These are phyloP conservation scores for Naso thynnoides DNA, from an alignment of 2,797 vertebrate species.

Conservation along the genomic window DNA sequence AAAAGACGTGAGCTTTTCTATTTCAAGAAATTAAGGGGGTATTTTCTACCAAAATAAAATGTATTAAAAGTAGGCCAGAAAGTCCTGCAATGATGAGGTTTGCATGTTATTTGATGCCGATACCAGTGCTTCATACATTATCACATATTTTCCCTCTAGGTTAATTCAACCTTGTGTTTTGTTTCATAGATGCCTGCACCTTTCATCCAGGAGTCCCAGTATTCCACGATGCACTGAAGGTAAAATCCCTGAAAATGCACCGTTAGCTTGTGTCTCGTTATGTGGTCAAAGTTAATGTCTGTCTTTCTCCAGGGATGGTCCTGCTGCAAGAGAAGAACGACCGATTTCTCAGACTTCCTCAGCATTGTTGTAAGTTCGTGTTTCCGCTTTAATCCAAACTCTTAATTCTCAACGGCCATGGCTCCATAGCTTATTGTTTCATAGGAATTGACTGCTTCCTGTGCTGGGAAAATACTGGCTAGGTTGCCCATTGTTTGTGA, in stretches of 20 bases:
- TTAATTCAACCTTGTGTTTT: slow-evolving; percentile 38
- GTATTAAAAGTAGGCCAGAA: slow-evolving; percentile 5
- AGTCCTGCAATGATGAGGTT: not conserved
- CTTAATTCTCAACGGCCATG: slow-evolving; percentile 10
- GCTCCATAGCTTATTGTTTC: slow-evolving; percentile 46
- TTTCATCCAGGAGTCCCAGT: slow-evolving; percentile 97
- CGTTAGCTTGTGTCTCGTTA: slow-evolving; percentile 4
- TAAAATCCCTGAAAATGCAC: slow-evolving; percentile 67
- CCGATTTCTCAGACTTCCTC: slow-evolving; percentile 98
- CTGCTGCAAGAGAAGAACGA: slow-evolving; percentile 97
- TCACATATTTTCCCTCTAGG: slow-evolving; percentile 5
- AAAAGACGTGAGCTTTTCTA: not conserved
- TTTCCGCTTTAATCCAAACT: slow-evolving; percentile 31
- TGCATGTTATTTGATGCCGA: not conserved
- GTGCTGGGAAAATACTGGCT: not conserved
- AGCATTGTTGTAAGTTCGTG: slow-evolving; percentile 91
- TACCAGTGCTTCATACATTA: not conserved
- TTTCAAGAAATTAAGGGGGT: not conserved
- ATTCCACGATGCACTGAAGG: slow-evolving; percentile 98
- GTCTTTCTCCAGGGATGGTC: slow-evolving; percentile 92
- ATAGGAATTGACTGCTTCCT: slow-evolving; percentile 20
- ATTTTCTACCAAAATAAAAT: not conserved
- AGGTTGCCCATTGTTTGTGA: slow-evolving; percentile 8
- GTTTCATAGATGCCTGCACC: slow-evolving; percentile 88
- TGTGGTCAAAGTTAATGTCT: slow-evolving; percentile 34